Evolutionary conservation across 2,797 vertebrate genomes (phyloP).

Genomic region (Masticophis lateralis): DNA sequence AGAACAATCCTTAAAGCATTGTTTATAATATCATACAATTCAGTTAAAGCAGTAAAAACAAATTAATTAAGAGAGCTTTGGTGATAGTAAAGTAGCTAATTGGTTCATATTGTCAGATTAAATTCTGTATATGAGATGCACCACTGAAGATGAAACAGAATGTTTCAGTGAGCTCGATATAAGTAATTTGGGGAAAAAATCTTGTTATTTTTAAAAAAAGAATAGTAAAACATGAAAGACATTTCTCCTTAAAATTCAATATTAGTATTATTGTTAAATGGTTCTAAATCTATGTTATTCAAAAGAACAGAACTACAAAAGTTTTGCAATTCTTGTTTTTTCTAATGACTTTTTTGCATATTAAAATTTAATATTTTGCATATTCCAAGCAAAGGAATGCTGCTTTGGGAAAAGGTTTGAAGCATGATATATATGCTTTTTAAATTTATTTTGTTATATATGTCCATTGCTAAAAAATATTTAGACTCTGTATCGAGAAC

Average conservation of each 20-base stretch:
- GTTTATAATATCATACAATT: constrained; percentile 18
- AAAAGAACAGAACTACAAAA: not conserved
- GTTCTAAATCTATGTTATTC: not conserved
- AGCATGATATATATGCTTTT: not conserved
- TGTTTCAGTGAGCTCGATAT: constrained; percentile 14
- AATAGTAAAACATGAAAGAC: not conserved
- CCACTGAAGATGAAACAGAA: constrained; percentile 8
- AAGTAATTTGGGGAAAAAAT: not conserved
- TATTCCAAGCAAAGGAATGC: not conserved
- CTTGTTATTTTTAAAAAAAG: constrained; percentile 4
- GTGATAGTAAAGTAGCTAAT: not conserved
- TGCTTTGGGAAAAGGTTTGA: not conserved
- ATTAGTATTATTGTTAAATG: not conserved
- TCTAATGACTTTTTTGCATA: not conserved
- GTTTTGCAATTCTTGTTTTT: not conserved
- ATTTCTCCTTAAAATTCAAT: constrained; percentile 15
- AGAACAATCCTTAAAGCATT: constrained; percentile 40
- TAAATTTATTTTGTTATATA: not conserved
- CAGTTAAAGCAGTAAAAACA: constrained; percentile 31
- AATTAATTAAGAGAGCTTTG: constrained; percentile 32
- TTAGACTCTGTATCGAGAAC: not conserved
- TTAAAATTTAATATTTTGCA: constrained; percentile 2
- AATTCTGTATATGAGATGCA: constrained; percentile 6
- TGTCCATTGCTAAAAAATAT: not conserved
- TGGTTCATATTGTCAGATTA: constrained; percentile 11